A percentile compares a stretch with the other conserved stretches of the same genome.
Conservation (phyloP, 1,140 invertebrate genomes). For the Zaprionus ghesquierei region DNA sequence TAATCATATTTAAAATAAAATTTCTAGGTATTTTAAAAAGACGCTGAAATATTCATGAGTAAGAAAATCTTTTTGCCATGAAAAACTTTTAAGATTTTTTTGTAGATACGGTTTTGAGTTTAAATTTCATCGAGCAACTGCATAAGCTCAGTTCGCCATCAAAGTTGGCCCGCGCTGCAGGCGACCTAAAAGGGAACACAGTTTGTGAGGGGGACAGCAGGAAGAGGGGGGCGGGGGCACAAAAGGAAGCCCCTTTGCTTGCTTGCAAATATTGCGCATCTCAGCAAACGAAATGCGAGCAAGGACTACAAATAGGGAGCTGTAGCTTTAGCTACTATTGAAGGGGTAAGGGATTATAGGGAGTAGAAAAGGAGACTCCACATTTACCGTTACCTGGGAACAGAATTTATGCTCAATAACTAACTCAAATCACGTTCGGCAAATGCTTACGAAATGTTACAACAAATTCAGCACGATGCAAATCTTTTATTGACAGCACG, state of each 20-base stretch:
- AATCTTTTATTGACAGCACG: constrained; percentile 77
- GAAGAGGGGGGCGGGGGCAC: background rate
- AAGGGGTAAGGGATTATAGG: background rate
- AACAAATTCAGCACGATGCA: constrained; percentile 58
- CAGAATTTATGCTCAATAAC: constrained; percentile 63
- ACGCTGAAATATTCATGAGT: background rate
- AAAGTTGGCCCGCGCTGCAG: background rate
- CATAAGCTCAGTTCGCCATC: background rate
- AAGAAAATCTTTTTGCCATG: background rate
- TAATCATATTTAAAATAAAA: no score
- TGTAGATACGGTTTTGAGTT: background rate
- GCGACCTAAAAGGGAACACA: background rate
- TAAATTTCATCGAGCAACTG: background rate
- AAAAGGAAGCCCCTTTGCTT: background rate
- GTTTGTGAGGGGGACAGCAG: no score
- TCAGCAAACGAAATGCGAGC: constrained; percentile 39
- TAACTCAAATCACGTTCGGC: constrained; percentile 75
- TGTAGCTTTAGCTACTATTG: constrained; percentile 10
- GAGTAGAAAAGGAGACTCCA: no score
- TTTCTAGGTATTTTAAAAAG: no score
- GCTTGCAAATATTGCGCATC: constrained; percentile 9
- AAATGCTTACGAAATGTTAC: constrained; percentile 74
- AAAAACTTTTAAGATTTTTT: background rate
- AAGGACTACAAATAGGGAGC: constrained; percentile 19
- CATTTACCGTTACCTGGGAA: constrained; percentile 21